Evolutionary conservation across 2,888 invertebrate genomes (phyloP), one percentile per base, ranked within the genome.

Genomic region (Pseudoips prasinana): DNA sequence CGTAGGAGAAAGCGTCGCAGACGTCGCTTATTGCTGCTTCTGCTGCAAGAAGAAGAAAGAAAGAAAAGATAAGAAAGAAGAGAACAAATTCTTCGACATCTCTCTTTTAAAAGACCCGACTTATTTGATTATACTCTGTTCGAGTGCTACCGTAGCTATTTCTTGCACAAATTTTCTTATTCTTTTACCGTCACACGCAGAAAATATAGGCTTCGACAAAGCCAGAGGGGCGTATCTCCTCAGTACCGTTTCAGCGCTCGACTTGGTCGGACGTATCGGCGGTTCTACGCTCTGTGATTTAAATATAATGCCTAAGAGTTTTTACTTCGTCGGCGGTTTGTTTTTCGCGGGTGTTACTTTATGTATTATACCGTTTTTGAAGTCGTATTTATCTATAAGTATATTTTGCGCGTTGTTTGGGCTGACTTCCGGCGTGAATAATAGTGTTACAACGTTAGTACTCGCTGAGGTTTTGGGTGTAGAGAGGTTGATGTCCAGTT

Each of bases 91-190:
- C 61, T 94, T 96, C 54, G 95, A 96, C 59, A 65, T 94, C 1
- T 90, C 91, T 1, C 77, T 96, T 0, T 71, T 96, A 0, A 91
- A 82, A 39, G 95, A 96, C 66, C 95, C 95, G 0, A 88, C 94
- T 9, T 96, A 96, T 60, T 84, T 96, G 31, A 92, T 96, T 0
- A 95, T 96, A 31, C 72, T 96, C 4, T 90, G 96, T 39, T 96
- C 95, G 0, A 95, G 95, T 59, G 95, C 94, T 25, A 95, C 96
- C 0, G 96, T 95, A 25, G 96, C 96, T 2, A 94, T 96, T 38
- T 94, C 95, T 17, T 96, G 95, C 52, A 96, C 96, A 0, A 96
- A 96, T 71, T 95, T 96, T 56, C 93, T 95, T n/a, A 95, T 96
- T 22, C 67, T 96, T 1, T 78, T 96, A 47, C 96, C 96, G 1